phyloP scores from a whole-genome alignment of 2,113 vertebrate genomes.

The Peucedramus taeniatus region DNA sequence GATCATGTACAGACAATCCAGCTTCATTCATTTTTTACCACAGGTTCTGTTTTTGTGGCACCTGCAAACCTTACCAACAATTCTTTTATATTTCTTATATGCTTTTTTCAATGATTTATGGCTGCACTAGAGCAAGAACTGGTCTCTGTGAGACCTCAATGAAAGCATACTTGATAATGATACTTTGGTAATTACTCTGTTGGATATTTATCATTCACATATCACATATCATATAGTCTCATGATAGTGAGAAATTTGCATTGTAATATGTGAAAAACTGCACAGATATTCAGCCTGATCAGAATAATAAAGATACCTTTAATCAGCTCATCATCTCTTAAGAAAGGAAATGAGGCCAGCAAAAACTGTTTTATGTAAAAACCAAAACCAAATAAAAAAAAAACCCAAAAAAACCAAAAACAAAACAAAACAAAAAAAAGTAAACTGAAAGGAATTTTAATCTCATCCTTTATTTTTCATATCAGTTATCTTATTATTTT shows the following conservation, averaged over 20 bases:
- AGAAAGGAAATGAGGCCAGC: background rate
- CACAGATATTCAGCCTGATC: background rate
- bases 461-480: background rate
- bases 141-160: background rate
- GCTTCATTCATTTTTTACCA: background rate
- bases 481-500: background rate
- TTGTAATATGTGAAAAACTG: background rate
- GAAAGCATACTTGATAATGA: background rate
- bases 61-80: background rate
- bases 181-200: background rate
- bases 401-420: too few relatives aligned
- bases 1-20: background rate
- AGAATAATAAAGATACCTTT: background rate
- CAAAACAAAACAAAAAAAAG: background rate
- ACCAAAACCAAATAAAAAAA: too few relatives aligned
- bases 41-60: background rate
- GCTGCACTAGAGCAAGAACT: background rate
- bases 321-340: background rate
- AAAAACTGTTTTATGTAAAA: background rate
- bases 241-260: background rate
- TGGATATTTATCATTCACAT: background rate
- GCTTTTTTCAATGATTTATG: background rate
- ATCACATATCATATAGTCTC: background rate
- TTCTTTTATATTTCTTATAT: background rate
- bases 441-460: background rate